A percentile compares a stretch with the other conserved stretches of the same genome.
Conservation (phyloP, 30 jellyfish, hydroid and myxozoan genomes). For the Sanderia malayensis region DNA sequence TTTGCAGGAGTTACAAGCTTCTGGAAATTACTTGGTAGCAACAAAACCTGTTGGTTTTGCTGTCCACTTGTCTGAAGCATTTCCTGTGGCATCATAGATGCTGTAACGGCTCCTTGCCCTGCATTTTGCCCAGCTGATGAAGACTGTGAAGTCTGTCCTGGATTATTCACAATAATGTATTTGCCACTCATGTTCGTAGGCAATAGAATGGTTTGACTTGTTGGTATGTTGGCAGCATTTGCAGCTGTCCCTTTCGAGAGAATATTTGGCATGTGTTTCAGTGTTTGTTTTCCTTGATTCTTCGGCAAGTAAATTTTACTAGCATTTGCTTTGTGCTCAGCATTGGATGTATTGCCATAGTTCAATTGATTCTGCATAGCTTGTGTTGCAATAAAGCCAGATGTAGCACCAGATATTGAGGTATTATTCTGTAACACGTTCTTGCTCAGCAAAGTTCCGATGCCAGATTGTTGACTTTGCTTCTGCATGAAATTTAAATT, state of each 20-base stretch:
- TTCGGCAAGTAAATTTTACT: conserved; percentile 21
- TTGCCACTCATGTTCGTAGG: conserved; percentile 56
- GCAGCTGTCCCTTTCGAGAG: conserved; percentile 51
- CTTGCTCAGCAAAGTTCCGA: not conserved
- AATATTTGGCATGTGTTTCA: conserved; percentile 43
- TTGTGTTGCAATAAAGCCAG: not conserved
- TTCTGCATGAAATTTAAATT: not conserved
- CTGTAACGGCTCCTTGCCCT: conserved; percentile 14
- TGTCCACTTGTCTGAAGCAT: conserved; percentile 16
- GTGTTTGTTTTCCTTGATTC: conserved; percentile 7
- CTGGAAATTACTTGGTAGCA: conserved; percentile 20
- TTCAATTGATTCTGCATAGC: not conserved
- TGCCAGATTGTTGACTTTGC: not conserved
- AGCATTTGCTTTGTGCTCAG: not conserved
- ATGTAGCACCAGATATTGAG: not conserved
- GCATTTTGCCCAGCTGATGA: conserved; percentile 10
- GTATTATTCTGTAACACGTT: not conserved
- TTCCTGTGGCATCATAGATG: not conserved
- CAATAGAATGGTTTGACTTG: conserved; percentile 31
- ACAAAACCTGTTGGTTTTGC: conserved; percentile 39
- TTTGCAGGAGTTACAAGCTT: not conserved
- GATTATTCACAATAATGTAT: conserved; percentile 37
- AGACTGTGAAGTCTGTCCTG: conserved; percentile 51
- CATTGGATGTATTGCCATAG: conserved; percentile 3
- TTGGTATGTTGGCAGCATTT: not conserved